phyloP scores from a whole-genome alignment of 2,888 invertebrate species.

The Isotomurus palustris region DNA sequence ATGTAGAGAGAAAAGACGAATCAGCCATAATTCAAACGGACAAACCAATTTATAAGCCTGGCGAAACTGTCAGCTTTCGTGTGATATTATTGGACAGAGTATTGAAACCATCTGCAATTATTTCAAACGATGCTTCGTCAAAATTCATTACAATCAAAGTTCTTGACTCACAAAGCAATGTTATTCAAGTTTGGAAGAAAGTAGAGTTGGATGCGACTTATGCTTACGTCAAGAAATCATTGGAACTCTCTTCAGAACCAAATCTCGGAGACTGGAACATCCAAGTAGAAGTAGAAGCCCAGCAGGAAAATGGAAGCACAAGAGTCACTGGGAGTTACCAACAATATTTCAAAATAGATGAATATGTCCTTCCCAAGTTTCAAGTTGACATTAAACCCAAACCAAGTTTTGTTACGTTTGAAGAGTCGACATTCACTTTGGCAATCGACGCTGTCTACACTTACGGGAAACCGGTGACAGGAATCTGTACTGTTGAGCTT shows the following conservation, averaged over 20 bases:
- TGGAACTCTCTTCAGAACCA: conserved; percentile 73
- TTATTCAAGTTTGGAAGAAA: conserved; percentile 72
- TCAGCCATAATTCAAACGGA: conserved; percentile 84
- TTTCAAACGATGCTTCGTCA: background rate
- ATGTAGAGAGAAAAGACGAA: background rate
- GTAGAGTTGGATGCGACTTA: conserved; percentile 54
- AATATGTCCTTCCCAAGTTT: conserved; percentile 89
- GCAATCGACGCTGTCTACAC: conserved; percentile 74
- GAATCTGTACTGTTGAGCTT: conserved; percentile 10
- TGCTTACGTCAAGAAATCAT: conserved; percentile 51
- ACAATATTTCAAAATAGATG: conserved; percentile 73
- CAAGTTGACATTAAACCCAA: conserved; percentile 51
- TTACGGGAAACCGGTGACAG: conserved; percentile 25
- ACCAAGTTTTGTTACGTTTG: conserved; percentile 71
- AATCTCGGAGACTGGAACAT: conserved; percentile 89
- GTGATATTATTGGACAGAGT: conserved; percentile 69
- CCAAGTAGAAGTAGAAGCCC: no score
- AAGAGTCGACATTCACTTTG: conserved; percentile 69
- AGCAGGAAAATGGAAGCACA: conserved; percentile 48
- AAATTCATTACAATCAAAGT: conserved; percentile 1
- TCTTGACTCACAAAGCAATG: conserved; percentile 57
- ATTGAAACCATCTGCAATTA: conserved; percentile 57
- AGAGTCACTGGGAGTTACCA: conserved; percentile 54
- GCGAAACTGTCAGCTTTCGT: conserved; percentile 74
- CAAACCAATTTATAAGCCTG: conserved; percentile 83